A percentile compares a stretch with the other conserved stretches of the same genome.
Conservation (phyloP, 2,113 vertebrate species). For the Nothoprocta pentlandii region DNA sequence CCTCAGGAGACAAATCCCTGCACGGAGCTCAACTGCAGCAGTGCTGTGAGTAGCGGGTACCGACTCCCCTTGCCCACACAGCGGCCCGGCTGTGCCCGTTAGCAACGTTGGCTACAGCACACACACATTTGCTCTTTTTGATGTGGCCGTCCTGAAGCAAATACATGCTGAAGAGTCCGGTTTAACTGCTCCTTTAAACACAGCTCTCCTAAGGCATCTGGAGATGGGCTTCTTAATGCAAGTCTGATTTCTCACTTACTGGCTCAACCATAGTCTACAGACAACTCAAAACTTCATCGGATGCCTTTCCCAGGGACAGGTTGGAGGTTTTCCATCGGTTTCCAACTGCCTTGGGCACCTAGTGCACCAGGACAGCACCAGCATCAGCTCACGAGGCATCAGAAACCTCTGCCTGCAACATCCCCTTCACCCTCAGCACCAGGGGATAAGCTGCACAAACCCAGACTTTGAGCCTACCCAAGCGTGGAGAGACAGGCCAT, state of each 20-base stretch:
- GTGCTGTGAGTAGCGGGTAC: neutral
- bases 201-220: neutral
- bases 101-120: neutral
- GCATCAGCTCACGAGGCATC: neutral
- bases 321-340: neutral
- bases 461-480: neutral
- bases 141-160: neutral
- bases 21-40: neutral
- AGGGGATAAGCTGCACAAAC: neutral
- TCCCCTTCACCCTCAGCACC: neutral
- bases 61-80: too few relatives aligned
- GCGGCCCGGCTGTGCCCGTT: neutral
- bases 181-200: neutral
- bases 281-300: neutral
- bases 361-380: neutral
- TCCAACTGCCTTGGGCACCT: neutral
- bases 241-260: neutral
- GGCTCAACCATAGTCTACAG: neutral
- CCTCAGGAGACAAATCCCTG: neutral
- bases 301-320: neutral
- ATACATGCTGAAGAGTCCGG: fast-evolving
- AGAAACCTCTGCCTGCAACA: neutral
- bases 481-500: neutral
- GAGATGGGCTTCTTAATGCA: fast-evolving
- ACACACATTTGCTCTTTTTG: neutral